Conservation (phyloP, 2,113 vertebrate species). For the Colaptes auratus region DNA sequence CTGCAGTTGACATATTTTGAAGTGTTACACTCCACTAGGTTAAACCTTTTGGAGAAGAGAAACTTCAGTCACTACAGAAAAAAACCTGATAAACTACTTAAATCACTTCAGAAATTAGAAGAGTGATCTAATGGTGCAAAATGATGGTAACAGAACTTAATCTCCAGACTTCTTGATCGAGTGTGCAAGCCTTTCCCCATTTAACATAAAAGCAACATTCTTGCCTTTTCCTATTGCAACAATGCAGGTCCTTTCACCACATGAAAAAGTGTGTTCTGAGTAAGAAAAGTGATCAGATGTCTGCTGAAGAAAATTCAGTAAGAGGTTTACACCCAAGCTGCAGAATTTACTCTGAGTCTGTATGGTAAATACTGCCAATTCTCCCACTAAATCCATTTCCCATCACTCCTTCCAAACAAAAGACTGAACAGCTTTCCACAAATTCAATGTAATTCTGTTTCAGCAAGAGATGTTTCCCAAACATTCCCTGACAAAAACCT, state of each 20-base stretch:
- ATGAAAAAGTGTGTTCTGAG: not conserved
- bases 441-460: not conserved
- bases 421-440: not conserved
- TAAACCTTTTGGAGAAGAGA: not conserved
- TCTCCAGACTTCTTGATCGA: not conserved
- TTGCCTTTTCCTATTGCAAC: not conserved
- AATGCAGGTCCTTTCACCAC: not conserved
- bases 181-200: not conserved
- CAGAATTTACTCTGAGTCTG: not conserved
- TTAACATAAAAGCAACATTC: not conserved
- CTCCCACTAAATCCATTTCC: not conserved
- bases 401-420: not conserved
- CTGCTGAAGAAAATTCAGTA: not conserved
- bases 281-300: not conserved
- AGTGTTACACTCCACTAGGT: not conserved
- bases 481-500: not conserved
- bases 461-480: not conserved
- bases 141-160: not conserved
- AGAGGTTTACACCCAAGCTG: not conserved
- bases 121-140: not conserved
- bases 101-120: not conserved
- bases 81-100: not conserved
- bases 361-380: not conserved
- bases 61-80: not conserved
- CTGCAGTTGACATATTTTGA: not conserved